These are phyloP conservation scores for Scrobipalpa costella DNA, from an alignment of 2,888 invertebrate genomes.

Conservation along the genomic window DNA sequence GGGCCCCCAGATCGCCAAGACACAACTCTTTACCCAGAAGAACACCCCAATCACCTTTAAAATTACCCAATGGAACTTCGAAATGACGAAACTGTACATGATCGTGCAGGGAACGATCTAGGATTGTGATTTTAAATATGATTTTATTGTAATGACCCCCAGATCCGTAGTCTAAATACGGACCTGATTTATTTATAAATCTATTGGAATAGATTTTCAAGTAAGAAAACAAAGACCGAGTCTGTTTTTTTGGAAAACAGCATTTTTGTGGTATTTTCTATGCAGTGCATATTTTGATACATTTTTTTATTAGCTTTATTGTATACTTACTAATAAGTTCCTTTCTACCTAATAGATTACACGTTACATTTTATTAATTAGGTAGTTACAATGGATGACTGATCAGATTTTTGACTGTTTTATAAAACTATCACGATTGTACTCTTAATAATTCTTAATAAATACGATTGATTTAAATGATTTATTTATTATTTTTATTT, in stretches of 20 bases:
- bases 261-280: not conserved
- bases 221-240: not conserved
- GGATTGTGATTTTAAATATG: not conserved
- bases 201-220: not conserved
- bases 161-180: conserved; percentile 4
- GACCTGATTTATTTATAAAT: conserved; percentile 2
- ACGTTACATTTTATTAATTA: too few species aligned
- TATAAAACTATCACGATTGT: too few species aligned
- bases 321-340: not conserved
- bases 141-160: not conserved
- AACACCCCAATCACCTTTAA: conserved; percentile 54
- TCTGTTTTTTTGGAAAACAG: not conserved
- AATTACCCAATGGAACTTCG: conserved; percentile 47
- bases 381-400: too few species aligned
- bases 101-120: not conserved
- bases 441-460: too few species aligned
- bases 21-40: conserved; percentile 61
- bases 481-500: too few species aligned
- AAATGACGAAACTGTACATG: not conserved
- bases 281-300: conserved; percentile 1
- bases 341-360: too few species aligned
- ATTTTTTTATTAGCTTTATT: not conserved
- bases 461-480: too few species aligned
- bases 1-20: conserved; percentile 43
- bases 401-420: too few species aligned